Conservation (phyloP, 1,140 invertebrate genomes). For the Linepithema humile region DNA sequence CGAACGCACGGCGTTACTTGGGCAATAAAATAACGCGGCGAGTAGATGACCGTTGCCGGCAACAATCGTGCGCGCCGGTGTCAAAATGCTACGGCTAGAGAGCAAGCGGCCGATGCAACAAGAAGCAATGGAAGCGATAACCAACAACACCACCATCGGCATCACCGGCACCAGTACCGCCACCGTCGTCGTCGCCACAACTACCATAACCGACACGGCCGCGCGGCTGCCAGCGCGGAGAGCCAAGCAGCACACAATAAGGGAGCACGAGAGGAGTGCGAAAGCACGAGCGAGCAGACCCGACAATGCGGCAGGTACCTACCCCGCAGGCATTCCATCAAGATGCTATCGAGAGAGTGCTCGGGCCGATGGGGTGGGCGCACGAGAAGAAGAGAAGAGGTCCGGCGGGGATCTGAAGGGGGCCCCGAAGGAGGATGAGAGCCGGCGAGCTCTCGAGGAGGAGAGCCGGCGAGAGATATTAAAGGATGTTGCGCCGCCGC, state of each 20-base stretch:
- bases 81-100: slow-evolving; percentile 36
- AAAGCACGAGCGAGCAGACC: slow-evolving; percentile 69
- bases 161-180: background rate
- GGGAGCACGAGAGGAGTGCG: slow-evolving; percentile 64
- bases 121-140: slow-evolving; percentile 52
- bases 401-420: background rate
- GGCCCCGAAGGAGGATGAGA: slow-evolving; percentile 41
- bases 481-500: slow-evolving; percentile 79
- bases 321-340: slow-evolving; percentile 81
- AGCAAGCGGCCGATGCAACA: slow-evolving; percentile 48
- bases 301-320: slow-evolving; percentile 81
- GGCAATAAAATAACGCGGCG: slow-evolving; percentile 39
- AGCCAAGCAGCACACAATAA: slow-evolving; percentile 55
- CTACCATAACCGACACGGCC: slow-evolving; percentile 36
- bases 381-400: slow-evolving; percentile 35
- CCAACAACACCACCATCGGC: slow-evolving; percentile 32
- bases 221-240: slow-evolving; percentile 45
- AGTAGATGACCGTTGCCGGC: slow-evolving; percentile 25
- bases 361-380: slow-evolving; percentile 54
- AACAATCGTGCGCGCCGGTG: slow-evolving; percentile 31
- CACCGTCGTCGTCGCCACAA: slow-evolving; percentile 6
- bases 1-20: background rate
- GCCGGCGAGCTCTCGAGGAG: slow-evolving; percentile 53
- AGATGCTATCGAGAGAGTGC: slow-evolving; percentile 80
- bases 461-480: slow-evolving; percentile 78